These are phyloP conservation scores for Xiphophorus couchianus DNA, from an alignment of 2,113 vertebrate species.

Conservation along the genomic window DNA sequence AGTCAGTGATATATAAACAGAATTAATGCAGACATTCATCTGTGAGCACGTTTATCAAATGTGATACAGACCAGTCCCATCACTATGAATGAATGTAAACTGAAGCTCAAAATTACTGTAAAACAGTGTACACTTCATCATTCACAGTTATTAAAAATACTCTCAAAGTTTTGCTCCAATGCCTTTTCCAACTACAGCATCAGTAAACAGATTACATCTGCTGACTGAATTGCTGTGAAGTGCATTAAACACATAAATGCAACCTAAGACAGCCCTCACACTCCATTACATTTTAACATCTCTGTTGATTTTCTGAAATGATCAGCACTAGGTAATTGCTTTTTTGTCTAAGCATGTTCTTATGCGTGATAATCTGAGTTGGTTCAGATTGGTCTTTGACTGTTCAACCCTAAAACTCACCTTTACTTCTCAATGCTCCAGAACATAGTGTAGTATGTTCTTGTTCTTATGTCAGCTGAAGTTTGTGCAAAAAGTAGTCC, in stretches of 20 bases:
- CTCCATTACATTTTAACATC: slow-evolving; percentile 24
- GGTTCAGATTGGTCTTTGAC: neutral
- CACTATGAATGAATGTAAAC: slow-evolving; percentile 7
- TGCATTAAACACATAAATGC: slow-evolving; percentile 13
- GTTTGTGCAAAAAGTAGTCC: neutral
- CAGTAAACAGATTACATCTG: slow-evolving; percentile 25
- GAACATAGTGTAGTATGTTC: neutral
- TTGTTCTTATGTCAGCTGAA: neutral
- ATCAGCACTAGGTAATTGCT: neutral
- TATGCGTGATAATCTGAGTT: neutral
- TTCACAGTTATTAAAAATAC: slow-evolving; percentile 30
- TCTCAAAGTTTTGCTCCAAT: slow-evolving; percentile 17
- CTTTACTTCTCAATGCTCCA: neutral
- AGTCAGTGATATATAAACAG: neutral
- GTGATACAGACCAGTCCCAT: neutral
- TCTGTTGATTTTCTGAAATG: slow-evolving; percentile 3
- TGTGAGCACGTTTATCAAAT: slow-evolving; percentile 6
- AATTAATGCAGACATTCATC: neutral
- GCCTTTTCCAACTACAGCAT: slow-evolving; percentile 23
- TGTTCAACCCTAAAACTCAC: neutral
- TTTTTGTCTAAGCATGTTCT: neutral
- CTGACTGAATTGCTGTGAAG: slow-evolving; percentile 35
- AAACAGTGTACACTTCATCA: slow-evolving; percentile 26
- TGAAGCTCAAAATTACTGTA: slow-evolving; percentile 10
- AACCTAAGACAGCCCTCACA: slow-evolving; percentile 13